Base-by-base conservation (phyloP, 92 coral and sea anemone genomes). In the Palythoa grandiflora region DNA sequence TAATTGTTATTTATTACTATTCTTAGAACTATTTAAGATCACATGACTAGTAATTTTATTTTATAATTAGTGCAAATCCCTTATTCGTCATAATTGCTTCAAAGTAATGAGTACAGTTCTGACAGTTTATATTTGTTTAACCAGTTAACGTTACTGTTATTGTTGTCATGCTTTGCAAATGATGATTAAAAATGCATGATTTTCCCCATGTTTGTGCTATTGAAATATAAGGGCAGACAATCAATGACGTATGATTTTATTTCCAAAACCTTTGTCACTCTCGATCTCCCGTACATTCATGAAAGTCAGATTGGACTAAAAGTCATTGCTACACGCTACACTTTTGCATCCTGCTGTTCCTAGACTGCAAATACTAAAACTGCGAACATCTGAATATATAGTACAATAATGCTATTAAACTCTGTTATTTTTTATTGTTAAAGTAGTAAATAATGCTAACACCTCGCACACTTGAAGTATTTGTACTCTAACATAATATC, bases 401-500 rank as follows among this genome's bases (percentile, higher is more conserved):
- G 28, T 71, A 71, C 76, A 71, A 71, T 35, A 35, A 14, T 71
- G 76, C 76, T 35, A 37, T 35, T 15, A 71, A 71, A 71, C 50
- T 71, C 76, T 48, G 35, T 71, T 71, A 48, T 71, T 71, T 71
- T 71, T 14, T 71, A 71, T 71, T 71, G 76, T 71, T 71, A 63
- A 63, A 63, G 71, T 63, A 28, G 28, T 63, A 63, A 54, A 63
- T 63, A 63, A 37, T 63, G 71, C 71, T 63, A 63, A 4, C 71
- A 63, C 71, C 71, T 63, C 71, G 71, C 28, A 20, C 71, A 63
- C 21, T 2, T 63, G 15, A 12, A 63, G 36, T 63, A 19, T 15
- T 63, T 63, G 71, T 15, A 63, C 28, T 63, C 71, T 2, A 63
- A 4, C 71, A 63, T 16, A 63, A 63, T 19, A 63, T 63, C 70